Evolutionary conservation across 2,888 invertebrate species (phyloP), one percentile per base, ranked within the genome.

Genomic region (Drosophila ustulata): DNA sequence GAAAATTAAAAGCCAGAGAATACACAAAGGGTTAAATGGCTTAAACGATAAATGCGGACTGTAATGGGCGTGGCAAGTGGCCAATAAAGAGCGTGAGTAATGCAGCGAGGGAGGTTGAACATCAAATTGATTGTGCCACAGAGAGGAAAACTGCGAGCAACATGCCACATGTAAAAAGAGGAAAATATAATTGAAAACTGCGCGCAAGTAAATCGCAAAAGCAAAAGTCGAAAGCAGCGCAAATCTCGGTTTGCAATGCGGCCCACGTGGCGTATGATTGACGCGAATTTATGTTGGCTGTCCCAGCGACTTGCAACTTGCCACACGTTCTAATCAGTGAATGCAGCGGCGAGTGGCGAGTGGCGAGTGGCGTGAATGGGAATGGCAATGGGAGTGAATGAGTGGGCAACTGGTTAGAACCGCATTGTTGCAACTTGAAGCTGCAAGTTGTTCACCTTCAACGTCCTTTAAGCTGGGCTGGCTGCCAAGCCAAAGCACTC

Each of bases 211-310:
- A n/a, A n/a, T n/a, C n/a, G n/a, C n/a, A n/a, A n/a, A n/a, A n/a
- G n/a, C n/a, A n/a, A n/a, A 18, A 55, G 41, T 6, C 52, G 11
- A 37, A 26, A 45, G 18, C 58, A 50, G 46, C 25, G 8, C 26
- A 56, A 67, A 67, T 79, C 80, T 75, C 70, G 56, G 76, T 75
- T 75, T 64, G 76, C 70, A 67, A 71, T 69, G 74, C 83, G 62
- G 49, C 85, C 89, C 87, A 85, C 85, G 83, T 89, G 85, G 80
- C 85, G 85, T 88, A 85, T 85, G 85, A 89, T 74, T 82, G 87
- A 88, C 85, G 89, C 83, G 88, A 88, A 85, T 85, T 85, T 85
- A 85, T 85, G 89, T 88, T 64, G 47, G 64, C 85, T 84, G 82
- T 85, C 71, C 59, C 55, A 23, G 61, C 59, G 6, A 2, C 56